Evolutionary conservation across 2,888 invertebrate species (phyloP).

Genomic region (Augiades crinisus): DNA sequence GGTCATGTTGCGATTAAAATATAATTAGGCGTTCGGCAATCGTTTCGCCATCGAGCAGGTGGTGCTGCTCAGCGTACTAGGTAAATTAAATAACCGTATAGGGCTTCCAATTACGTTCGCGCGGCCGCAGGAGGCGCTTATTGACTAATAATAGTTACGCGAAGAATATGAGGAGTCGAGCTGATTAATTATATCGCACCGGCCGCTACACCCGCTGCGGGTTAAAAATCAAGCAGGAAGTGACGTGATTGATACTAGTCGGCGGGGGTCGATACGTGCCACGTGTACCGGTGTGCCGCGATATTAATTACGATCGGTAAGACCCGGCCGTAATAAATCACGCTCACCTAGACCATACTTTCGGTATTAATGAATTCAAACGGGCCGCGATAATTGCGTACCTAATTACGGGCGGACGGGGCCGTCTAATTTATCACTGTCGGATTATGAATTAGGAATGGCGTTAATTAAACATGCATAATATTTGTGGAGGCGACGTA

Average conservation of each 20-base stretch:
- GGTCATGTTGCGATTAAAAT: conserved; percentile 76
- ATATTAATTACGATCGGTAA: conserved; percentile 69
- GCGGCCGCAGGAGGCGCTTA: conserved; percentile 65
- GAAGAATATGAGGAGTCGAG: conserved; percentile 58
- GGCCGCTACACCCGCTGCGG: conserved; percentile 29
- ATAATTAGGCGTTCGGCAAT: conserved; percentile 79
- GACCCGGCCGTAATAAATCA: conserved; percentile 72
- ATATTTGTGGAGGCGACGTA: conserved; percentile 64
- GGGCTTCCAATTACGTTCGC: conserved; percentile 71
- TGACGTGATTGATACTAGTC: conserved; percentile 46
- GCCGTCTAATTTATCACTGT: conserved; percentile 77
- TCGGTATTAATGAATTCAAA: conserved; percentile 76
- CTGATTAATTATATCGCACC: conserved; percentile 62
- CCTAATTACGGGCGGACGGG: conserved; percentile 73
- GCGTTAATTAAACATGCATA: conserved; percentile 77
- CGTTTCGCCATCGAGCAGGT: conserved; percentile 79
- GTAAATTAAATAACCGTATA: conserved; percentile 77
- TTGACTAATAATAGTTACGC: conserved; percentile 71
- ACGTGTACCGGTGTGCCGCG: conserved; percentile 65
- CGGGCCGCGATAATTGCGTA: conserved; percentile 76
- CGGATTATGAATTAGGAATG: conserved; percentile 78
- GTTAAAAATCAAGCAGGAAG: conserved; percentile 54
- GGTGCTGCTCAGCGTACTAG: conserved; percentile 62
- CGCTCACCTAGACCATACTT: conserved; percentile 60
- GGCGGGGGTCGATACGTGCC: conserved; percentile 41